Evolutionary conservation across 2,113 vertebrate species (phyloP).

Genomic region (Pterophyllum scalare): DNA sequence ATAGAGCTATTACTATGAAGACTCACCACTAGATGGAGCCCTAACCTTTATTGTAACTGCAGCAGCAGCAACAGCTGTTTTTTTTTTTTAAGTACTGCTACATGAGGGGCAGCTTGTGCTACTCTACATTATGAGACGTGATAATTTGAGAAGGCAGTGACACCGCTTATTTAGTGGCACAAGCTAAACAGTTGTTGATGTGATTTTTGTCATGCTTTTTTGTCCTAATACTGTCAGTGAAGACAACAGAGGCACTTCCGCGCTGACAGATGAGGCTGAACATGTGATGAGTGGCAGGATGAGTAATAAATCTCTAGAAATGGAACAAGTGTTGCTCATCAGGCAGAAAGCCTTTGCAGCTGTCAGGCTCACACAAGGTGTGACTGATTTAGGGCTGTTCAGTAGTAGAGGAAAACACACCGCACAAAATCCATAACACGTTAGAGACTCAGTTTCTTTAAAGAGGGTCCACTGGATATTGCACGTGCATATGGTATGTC

Average conservation of each 20-base stretch:
- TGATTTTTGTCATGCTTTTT: conserved; percentile 29
- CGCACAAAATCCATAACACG: conserved; percentile 39
- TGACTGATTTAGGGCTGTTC: conserved; percentile 27
- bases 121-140: conserved; percentile 9
- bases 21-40: conserved; percentile 65
- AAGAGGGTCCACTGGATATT: conserved; percentile 15
- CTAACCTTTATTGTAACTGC: conserved; percentile 37
- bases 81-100: not conserved
- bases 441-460: conserved; percentile 2
- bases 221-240: conserved; percentile 27
- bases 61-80: conserved; percentile 56
- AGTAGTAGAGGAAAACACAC: conserved; percentile 13
- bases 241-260: conserved; percentile 19
- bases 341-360: conserved; percentile 16
- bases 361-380: conserved; percentile 19
- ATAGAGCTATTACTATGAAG: not conserved
- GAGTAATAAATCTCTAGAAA: conserved; percentile 47
- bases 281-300: conserved; percentile 45
- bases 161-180: conserved; percentile 30
- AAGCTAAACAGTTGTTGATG: conserved; percentile 39
- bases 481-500: conserved; percentile 4
- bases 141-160: conserved; percentile 33
- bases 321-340: conserved; percentile 51
- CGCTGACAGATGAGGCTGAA: conserved; percentile 38
- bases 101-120: conserved; percentile 19